Evolutionary conservation across 2,888 invertebrate species (phyloP).

Genomic region (Rutpela maculata): DNA sequence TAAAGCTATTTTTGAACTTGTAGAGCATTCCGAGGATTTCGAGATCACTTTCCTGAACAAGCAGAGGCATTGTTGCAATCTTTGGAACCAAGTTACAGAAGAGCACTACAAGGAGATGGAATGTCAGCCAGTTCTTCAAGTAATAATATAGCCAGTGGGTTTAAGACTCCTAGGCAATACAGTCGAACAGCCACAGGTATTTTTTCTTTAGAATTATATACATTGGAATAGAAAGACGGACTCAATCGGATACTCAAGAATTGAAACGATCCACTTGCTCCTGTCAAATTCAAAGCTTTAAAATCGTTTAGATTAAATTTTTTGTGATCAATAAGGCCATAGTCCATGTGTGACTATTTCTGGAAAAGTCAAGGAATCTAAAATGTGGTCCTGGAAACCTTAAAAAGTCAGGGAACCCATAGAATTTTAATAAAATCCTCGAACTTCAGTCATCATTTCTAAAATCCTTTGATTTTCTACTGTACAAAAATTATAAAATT

Average conservation of each 20-base stretch:
- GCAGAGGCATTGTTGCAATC: slow-evolving; percentile 89
- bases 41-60: slow-evolving; percentile 92
- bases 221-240: neutral
- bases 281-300: no score
- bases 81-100: slow-evolving; percentile 86
- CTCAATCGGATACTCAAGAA: neutral
- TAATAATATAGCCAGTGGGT: slow-evolving; percentile 74
- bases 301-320: no score
- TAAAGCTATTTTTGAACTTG: slow-evolving; percentile 43
- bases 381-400: no score
- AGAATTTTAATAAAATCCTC: no score
- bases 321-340: no score
- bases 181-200: slow-evolving; percentile 73
- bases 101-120: slow-evolving; percentile 77
- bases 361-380: no score
- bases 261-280: neutral
- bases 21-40: slow-evolving; percentile 94
- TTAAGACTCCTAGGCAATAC: slow-evolving; percentile 71
- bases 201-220: neutral
- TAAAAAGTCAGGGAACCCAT: no score
- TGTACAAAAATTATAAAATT: no score
- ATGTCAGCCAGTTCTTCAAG: slow-evolving; percentile 78
- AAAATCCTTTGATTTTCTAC: no score
- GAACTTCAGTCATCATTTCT: no score
- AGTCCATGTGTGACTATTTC: no score